Evolutionary conservation across 2,797 vertebrate species (phyloP).

Genomic region (Catamblyrhynchus diadema): DNA sequence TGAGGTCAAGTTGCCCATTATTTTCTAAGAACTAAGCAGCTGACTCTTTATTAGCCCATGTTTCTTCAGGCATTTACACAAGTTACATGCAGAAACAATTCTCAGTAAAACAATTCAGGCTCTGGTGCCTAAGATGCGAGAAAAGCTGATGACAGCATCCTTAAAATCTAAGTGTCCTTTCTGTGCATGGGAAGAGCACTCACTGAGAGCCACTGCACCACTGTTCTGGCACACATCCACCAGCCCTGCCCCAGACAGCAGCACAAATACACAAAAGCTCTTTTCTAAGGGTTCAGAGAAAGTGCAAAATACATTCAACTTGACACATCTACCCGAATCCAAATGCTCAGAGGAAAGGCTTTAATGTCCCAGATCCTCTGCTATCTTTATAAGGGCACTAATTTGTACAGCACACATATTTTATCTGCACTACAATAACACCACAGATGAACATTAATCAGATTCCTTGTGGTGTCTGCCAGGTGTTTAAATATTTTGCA

Average conservation of each 20-base stretch:
- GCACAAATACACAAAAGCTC: slow-evolving; percentile 51
- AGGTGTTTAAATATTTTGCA: slow-evolving; percentile 39
- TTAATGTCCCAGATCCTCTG: neutral
- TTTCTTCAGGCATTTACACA: neutral
- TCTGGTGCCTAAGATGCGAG: neutral
- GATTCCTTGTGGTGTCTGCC: neutral
- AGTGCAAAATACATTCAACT: slow-evolving; percentile 22
- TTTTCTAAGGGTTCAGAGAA: slow-evolving; percentile 46
- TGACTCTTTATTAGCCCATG: neutral
- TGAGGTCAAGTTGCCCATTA: neutral
- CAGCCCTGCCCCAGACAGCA: slow-evolving; percentile 39
- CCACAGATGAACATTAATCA: slow-evolving; percentile 35
- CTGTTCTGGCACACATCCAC: slow-evolving; percentile 43
- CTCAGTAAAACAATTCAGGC: neutral
- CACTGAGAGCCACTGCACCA: neutral
- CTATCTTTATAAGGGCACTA: slow-evolving; percentile 27
- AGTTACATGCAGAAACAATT: neutral
- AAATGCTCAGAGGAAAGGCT: neutral
- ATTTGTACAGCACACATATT: slow-evolving; percentile 3
- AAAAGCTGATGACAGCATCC: neutral
- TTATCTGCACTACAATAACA: slow-evolving; percentile 1
- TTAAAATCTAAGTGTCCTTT: neutral
- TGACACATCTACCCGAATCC: neutral
- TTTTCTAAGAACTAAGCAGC: neutral
- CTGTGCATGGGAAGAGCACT: neutral